Conservation (phyloP, 2,888 invertebrate genomes). For the Bellardia pandia region DNA sequence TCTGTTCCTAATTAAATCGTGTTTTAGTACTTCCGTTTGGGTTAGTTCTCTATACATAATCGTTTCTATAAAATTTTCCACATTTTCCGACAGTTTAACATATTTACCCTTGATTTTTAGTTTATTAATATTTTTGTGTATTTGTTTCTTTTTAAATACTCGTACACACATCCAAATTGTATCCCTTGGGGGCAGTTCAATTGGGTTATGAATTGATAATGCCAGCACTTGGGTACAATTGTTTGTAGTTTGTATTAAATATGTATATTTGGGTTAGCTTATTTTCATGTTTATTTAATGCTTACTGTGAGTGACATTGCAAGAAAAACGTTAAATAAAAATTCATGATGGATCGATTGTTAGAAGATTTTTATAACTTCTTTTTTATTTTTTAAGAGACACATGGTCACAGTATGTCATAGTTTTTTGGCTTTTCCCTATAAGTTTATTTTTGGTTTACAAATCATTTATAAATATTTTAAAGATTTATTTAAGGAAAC, state of each 20-base stretch:
- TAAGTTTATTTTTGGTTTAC: too few species aligned
- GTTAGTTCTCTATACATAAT: background rate
- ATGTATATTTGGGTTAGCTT: background rate
- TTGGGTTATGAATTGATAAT: slow-evolving; percentile 9
- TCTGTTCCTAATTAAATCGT: background rate
- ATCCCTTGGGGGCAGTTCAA: slow-evolving; percentile 14
- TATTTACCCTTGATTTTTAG: slow-evolving; percentile 41
- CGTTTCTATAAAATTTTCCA: background rate
- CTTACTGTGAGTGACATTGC: background rate
- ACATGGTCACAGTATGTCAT: too few species aligned
- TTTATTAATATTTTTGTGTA: slow-evolving; percentile 20
- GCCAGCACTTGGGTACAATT: slow-evolving; percentile 6
- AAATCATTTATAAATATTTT: too few species aligned
- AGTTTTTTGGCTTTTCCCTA: too few species aligned
- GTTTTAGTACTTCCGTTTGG: background rate
- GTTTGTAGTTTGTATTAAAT: slow-evolving; percentile 10
- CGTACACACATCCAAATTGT: background rate
- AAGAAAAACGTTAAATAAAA: background rate
- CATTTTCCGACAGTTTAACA: slow-evolving; percentile 10
- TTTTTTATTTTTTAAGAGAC: too few species aligned
- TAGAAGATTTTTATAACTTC: background rate
- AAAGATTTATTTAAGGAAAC: too few species aligned
- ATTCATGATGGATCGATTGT: background rate
- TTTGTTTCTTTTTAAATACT: background rate
- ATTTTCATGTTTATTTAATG: slow-evolving; percentile 11